Base-by-base conservation (phyloP, 2,888 invertebrate genomes). In the Diarsia brunnea region DNA sequence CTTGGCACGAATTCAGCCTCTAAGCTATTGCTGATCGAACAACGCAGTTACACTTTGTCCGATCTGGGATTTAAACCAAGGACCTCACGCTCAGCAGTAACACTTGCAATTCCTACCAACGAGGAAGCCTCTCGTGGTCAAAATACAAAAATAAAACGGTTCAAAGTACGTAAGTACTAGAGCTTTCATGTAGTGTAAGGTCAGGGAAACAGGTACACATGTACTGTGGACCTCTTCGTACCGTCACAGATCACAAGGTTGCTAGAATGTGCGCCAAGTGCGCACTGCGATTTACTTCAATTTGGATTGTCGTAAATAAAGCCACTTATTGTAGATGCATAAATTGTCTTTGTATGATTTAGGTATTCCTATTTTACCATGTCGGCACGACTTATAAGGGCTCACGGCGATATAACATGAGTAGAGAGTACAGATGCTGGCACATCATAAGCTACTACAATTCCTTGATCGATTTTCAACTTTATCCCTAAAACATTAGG, bases 181-280 rank as follows among this genome's bases (percentile, higher is more conserved):
- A 58, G 31, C 82, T 76, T 85, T 82, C 66, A 53, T 45, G 12
- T 69, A 55, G 12, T 53, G 66, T 69, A 82, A 82, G 83, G 82
- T 82, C 71, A 82, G 58, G 82, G 49, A 31, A 60, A 69, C 69
- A 45, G 49, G 58, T 68, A 63, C 12, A 12, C 47, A 31, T 19
- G 10, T n/a, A 24, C 60, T 21, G n/a, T 27, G 19, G 31, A 14
- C 21, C 49, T 45, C n/a, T 24, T 7, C 19, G 8, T 24, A 60
- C 21, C 70, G 67, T 55, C 69, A 68, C 71, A 5, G 78, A 69
- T 69, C 69, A 49, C 82, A 85, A 82, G 83, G 85, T 60, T 60
- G 31, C 71, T 82, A 72, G 77, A 82, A 67, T 64, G 75, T 81
- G 27, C 53, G 31, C 69, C 24, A 38, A n/a, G 66, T 65, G 55